phyloP scores from a whole-genome alignment of 2,888 invertebrate genomes.

The Pseudococcus viburni region DNA sequence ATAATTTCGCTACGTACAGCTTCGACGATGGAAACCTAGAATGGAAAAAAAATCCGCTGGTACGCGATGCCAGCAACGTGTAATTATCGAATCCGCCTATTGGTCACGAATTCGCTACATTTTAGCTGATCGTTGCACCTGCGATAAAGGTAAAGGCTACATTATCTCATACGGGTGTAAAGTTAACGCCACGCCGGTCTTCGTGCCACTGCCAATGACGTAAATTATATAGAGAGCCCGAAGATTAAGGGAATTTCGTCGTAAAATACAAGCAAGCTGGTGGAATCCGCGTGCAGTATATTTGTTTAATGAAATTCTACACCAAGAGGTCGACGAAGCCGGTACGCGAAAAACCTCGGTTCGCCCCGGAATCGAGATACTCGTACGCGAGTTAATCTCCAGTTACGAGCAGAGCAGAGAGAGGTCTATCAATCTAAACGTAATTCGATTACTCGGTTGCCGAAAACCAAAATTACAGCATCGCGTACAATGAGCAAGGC shows the following conservation, averaged over 20 bases:
- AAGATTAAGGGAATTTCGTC: not conserved
- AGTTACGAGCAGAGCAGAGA: not conserved
- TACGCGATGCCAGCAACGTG: not conserved
- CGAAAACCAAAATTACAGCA: not conserved
- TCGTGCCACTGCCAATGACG: not conserved
- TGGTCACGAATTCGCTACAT: constrained; percentile 53
- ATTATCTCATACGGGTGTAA: constrained; percentile 45
- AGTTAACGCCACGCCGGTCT: not conserved
- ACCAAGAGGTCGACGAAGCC: not conserved
- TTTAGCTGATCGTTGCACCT: constrained; percentile 52
- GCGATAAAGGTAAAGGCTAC: constrained; percentile 31
- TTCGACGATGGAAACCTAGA: not conserved
- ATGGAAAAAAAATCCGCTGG: not conserved
- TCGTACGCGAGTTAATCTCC: not conserved
- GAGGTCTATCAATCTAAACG: constrained; percentile 22
- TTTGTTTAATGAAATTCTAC: constrained; percentile 49
- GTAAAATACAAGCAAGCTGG: not conserved
- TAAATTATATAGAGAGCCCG: constrained; percentile 1
- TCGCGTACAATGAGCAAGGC: not conserved
- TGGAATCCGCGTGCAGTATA: not conserved
- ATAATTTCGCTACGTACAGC: no score
- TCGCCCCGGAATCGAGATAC: not conserved
- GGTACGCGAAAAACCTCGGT: not conserved
- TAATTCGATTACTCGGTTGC: constrained; percentile 13
- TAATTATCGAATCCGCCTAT: constrained; percentile 48